A percentile compares a stretch with the other conserved stretches of the same genome.
These are phyloP conservation scores for Lophura swinhoii DNA, from an alignment of 2,797 vertebrate genomes.

Conservation along the genomic window DNA sequence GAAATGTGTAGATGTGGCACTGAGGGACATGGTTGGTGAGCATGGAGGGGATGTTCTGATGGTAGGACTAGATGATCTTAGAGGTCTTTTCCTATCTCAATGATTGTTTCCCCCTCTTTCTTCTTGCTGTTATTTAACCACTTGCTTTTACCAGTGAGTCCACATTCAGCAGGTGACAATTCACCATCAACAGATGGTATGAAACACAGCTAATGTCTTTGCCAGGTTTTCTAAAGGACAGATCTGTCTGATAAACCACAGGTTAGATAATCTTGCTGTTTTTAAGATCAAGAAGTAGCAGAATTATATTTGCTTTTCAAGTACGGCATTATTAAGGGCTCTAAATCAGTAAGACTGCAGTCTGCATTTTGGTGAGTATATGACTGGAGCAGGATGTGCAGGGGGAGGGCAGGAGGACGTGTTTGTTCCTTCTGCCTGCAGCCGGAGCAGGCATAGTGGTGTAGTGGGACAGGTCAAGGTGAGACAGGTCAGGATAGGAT, in stretches of 20 bases:
- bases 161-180: background rate
- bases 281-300: background rate
- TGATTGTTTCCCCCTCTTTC: background rate
- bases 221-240: background rate
- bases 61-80: background rate
- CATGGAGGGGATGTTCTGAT: background rate
- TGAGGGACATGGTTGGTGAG: background rate
- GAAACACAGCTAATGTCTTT: background rate
- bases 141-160: background rate
- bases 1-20: background rate
- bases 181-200: too few species aligned
- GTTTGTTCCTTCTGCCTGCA: background rate
- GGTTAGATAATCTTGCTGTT: background rate
- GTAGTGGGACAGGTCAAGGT: background rate
- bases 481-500: background rate
- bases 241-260: background rate
- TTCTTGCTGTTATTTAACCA: background rate
- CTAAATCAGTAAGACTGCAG: background rate
- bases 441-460: background rate
- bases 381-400: background rate
- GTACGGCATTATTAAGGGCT: background rate
- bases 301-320: background rate
- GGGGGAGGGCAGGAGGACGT: background rate
- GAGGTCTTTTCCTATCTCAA: background rate
- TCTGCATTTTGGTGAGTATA: background rate